A percentile compares a stretch with the other conserved stretches of the same genome.
These are phyloP conservation scores for Oscheius sp. DNA, from an alignment of 2,888 invertebrate genomes.

Conservation along the genomic window DNA sequence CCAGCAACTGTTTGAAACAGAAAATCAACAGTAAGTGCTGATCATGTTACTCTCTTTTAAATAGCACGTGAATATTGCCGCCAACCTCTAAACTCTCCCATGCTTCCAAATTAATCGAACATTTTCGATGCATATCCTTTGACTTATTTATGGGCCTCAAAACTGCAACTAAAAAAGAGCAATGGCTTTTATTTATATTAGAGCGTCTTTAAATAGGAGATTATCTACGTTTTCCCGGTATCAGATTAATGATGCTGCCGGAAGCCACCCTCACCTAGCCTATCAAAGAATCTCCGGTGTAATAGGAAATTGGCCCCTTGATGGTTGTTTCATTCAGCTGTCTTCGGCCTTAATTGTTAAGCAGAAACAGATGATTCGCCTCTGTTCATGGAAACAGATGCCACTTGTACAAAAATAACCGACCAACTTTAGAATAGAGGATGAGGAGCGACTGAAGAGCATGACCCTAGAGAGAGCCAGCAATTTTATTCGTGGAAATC, in stretches of 20 bases:
- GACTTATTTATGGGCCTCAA: background rate
- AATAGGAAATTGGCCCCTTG: too few species aligned
- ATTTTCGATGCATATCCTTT: too few species aligned
- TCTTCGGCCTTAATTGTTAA: background rate
- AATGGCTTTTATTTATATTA: too few species aligned
- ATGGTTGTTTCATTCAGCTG: background rate
- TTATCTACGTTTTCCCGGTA: too few species aligned
- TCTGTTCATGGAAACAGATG: conserved; percentile 16
- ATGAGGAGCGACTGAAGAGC: conserved; percentile 51
- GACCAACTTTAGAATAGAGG: conserved; percentile 46
- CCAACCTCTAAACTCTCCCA: background rate
- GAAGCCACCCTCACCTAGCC: too few species aligned
- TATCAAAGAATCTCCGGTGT: too few species aligned
- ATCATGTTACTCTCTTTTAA: background rate
- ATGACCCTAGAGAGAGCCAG: conserved; percentile 51
- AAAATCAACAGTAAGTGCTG: conserved; percentile 52
- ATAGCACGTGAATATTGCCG: background rate
- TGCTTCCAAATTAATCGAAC: too few species aligned
- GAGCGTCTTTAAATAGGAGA: too few species aligned
- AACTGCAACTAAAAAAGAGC: too few species aligned
- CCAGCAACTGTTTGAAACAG: conserved; percentile 47
- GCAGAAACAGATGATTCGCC: conserved; percentile 9
- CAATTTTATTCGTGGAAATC: conserved; percentile 54
- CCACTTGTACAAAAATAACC: background rate
- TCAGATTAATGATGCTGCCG: too few species aligned